Base-by-base conservation (phyloP, 2,113 vertebrate genomes). In the Pagrus major region DNA sequence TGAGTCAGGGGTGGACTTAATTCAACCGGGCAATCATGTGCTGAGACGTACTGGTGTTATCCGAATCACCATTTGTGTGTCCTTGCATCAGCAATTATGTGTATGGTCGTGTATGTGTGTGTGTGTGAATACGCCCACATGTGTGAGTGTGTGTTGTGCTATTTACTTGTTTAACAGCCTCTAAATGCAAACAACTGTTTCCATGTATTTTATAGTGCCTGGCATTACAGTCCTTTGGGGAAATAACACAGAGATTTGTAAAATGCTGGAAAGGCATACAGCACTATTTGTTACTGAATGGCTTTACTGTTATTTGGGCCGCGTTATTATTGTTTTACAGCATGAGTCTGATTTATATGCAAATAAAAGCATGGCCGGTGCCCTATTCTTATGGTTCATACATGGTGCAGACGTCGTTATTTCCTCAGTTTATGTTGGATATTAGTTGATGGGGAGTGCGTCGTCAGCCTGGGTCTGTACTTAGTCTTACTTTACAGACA, bases 131-230 rank as follows among this genome's bases (percentile, higher is more conserved):
- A 23, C 35, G 14, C 12, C 21, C 25, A 11, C 2, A 3, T 29
- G 10, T 51, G 2, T 33, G 37, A 23, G 49, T 55, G 16, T 72
- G 47, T 71, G 54, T 78, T 79, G 75, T 78, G 60, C 67, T 63
- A 29, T 86, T 78, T 85, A 78, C 39, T 81, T 84, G 78, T 70
- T 81, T 88, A 91, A 88, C 87, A 55, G 78, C 73, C 74, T 89
- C 60, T 66, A 86, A 92, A 91, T 90, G 72, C 90, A 91, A 86
- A 86, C 84, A 89, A 89, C 85, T 90, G 83, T 93, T 92, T 90
- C 90, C 88, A 88, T 70, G 58, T 83, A 86, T 90, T 93, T 93
- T 86, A 90, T 84, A 78, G 84, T 78, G 75, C 61, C 72, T 91
- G 81, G 71, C 18, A 33, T 88, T 85, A 87, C 69, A 78, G 80